Evolutionary conservation across 2,113 vertebrate species (phyloP), one percentile per base, ranked within the genome.

Genomic region (Entosphenus tridentatus): DNA sequence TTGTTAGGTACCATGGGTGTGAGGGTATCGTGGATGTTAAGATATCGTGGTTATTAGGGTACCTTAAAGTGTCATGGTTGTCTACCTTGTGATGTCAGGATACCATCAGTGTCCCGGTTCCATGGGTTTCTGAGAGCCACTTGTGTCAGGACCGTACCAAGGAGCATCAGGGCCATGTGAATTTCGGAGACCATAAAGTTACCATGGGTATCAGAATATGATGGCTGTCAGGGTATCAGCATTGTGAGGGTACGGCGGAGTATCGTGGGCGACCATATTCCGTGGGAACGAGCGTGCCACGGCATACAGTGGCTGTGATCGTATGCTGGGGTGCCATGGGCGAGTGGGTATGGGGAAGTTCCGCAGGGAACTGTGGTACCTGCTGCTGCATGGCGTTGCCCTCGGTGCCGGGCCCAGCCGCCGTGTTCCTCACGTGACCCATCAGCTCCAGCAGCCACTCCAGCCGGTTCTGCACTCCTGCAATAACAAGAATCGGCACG

Each of bases 401-500:
- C 68, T 81, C 56, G 1, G 76, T 1, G 1, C 73, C 73, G 56
- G 83, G 76, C 54, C 81, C 82, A 14, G 83, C 81, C 0, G 81
- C 81, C 18, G 86, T 70, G 12, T 84, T 93, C 74, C 85, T 81
- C 57, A 88, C 83, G 70, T 84, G 83, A 67, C 87, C 87, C 86
- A 93, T 96, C 69, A 97, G 74, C 73, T 96, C 84, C 74, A 96
- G 78, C 11, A 96, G 81, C 91, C 93, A 97, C 57, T 93, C 84
- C 82, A 87, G 77, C 75, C 89, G 82, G 74, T 84, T 87, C 55
- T 80, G 62, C 11, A 95, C 82, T 2, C 85, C 93, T 96, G 73
- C 12, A 74, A 78, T 0, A 72, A 21, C 8, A 75, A 72, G 9
- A 69, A 10, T 39, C 39, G 16, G 56, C 68, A 65, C 9, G 21